Percentiles rank a stretch among this genome's conserved stretches.
Evolutionary conservation across 2,797 vertebrate genomes (phyloP).

Genomic region (Crenichthys baileyi): DNA sequence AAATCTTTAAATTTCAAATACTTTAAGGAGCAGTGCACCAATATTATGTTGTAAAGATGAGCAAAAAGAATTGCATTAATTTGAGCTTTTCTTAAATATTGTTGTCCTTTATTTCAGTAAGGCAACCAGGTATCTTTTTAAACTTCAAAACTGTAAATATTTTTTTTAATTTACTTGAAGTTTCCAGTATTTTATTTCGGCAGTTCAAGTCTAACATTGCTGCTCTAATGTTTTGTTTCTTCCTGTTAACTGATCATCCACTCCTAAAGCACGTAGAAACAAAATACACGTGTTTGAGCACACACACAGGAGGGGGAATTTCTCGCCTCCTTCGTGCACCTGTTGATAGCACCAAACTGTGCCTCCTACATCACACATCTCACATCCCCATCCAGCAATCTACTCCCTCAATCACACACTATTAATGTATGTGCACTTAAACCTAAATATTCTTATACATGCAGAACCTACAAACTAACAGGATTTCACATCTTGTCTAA

Average conservation of each 20-base stretch:
- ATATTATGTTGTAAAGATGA: no score
- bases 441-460: not conserved
- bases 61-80: not conserved
- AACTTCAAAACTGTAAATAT: slow-evolving; percentile 4
- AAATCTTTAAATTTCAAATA: no score
- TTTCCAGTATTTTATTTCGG: not conserved
- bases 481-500: not conserved
- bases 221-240: not conserved
- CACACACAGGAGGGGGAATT: slow-evolving; percentile 35
- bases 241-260: not conserved
- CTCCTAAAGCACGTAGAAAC: not conserved
- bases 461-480: not conserved
- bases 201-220: not conserved
- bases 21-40: no score
- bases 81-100: not conserved
- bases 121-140: not conserved
- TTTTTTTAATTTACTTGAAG: not conserved
- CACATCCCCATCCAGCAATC: slow-evolving; percentile 12
- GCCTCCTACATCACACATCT: slow-evolving; percentile 32
- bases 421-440: not conserved
- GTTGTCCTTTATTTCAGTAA: no score
- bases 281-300: not conserved
- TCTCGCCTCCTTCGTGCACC: slow-evolving; percentile 51
- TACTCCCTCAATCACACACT: not conserved
- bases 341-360: slow-evolving; percentile 54